Conservation (phyloP, 1,140 invertebrate species). For the Eubasilissa regina region DNA sequence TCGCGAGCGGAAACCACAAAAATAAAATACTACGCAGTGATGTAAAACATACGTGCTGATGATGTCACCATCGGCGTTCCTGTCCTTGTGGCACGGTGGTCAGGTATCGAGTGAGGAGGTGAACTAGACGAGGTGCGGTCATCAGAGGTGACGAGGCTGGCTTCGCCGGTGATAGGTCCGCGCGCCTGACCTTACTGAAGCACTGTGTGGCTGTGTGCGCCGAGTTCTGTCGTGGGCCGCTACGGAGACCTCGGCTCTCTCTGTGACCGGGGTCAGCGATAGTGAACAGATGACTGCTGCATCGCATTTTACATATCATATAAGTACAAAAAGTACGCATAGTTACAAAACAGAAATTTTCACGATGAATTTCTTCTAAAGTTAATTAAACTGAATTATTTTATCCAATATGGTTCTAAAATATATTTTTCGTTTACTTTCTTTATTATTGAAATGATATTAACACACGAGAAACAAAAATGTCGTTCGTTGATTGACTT, state of each 20-base stretch:
- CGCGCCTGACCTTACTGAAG: neutral
- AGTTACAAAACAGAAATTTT: too few species aligned
- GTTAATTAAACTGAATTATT: too few species aligned
- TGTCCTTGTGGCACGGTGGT: constrained; percentile 5
- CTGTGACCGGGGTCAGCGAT: neutral
- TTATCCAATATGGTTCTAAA: too few species aligned
- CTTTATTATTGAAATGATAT: too few species aligned
- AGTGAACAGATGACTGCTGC: neutral
- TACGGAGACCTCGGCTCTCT: neutral
- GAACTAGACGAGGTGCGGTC: neutral
- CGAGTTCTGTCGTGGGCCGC: constrained; percentile 5
- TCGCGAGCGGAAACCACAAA: constrained; percentile 1
- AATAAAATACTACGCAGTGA: constrained; percentile 15
- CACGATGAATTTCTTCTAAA: too few species aligned
- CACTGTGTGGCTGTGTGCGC: neutral
- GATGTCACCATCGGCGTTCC: constrained; percentile 15
- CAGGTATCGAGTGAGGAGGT: constrained; percentile 5
- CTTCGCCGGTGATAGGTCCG: neutral
- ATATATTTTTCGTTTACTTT: too few species aligned
- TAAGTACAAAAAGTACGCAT: too few species aligned
- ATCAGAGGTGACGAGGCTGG: neutral
- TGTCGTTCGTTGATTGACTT: too few species aligned
- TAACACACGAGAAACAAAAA: too few species aligned
- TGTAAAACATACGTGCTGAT: constrained; percentile 14
- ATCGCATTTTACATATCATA: neutral